These are phyloP conservation scores for Anniella stebbinsi DNA, from an alignment of 2,797 vertebrate genomes.

Conservation along the genomic window DNA sequence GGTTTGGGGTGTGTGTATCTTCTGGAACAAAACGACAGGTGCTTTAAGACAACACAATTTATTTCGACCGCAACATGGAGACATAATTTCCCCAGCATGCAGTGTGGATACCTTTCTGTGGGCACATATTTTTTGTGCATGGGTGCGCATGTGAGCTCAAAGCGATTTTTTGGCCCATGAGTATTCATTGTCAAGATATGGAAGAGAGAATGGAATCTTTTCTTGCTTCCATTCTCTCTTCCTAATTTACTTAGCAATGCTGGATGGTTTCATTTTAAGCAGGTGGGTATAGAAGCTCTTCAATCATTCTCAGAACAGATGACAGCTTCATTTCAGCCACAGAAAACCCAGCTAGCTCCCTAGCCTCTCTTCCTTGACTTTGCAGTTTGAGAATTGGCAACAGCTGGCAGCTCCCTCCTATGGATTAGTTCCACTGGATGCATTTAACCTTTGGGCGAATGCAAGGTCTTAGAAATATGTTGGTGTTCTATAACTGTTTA, in stretches of 20 bases:
- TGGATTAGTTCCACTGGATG: neutral
- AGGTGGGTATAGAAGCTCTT: constrained; percentile 29
- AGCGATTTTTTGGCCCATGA: neutral
- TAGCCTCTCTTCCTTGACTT: constrained; percentile 23
- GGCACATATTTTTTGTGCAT: neutral
- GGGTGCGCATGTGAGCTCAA: neutral
- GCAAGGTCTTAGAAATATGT: constrained; percentile 26
- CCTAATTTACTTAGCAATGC: constrained; percentile 51
- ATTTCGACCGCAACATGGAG: neutral
- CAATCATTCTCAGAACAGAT: constrained; percentile 46
- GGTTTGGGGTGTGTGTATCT: neutral
- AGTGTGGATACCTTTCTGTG: neutral
- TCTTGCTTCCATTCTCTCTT: constrained; percentile 10
- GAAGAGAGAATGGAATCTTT: constrained; percentile 50
- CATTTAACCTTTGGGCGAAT: constrained; percentile 13
- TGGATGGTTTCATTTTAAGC: constrained; percentile 31
- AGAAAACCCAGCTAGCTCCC: constrained; percentile 32
- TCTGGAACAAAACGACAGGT: neutral
- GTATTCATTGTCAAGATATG: constrained; percentile 7
- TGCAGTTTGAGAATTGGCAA: constrained; percentile 16
- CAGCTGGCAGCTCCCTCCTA: constrained; percentile 27
- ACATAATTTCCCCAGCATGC: neutral
- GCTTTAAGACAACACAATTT: neutral
- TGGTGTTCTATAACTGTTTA: neutral
- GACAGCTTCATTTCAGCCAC: constrained; percentile 25